phyloP scores from a whole-genome alignment of 2,888 invertebrate species.

The Heliothis peltigera region DNA sequence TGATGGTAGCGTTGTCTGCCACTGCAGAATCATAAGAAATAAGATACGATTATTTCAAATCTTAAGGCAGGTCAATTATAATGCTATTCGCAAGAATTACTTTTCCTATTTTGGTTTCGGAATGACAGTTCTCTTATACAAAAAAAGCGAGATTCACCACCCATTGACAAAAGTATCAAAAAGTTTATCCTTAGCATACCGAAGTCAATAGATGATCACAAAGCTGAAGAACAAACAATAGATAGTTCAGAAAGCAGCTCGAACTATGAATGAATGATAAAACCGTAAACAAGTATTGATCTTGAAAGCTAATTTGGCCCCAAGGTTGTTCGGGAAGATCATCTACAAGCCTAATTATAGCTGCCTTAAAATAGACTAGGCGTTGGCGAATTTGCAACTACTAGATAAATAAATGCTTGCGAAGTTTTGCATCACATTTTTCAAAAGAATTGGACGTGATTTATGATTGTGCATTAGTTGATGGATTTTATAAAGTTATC shows the following conservation, averaged over 20 bases:
- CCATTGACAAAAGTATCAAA: too few relatives aligned
- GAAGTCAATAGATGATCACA: not conserved
- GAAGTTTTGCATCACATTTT: constrained; percentile 22
- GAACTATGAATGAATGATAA: constrained; percentile 38
- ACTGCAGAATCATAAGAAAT: too few relatives aligned
- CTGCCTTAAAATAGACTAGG: constrained; percentile 53
- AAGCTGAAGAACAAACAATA: constrained; percentile 12
- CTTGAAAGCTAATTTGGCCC: constrained; percentile 57
- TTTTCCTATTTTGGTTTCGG: too few relatives aligned
- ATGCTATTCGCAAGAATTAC: too few relatives aligned
- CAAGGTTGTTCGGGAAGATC: constrained; percentile 61
- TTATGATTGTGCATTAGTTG: constrained; percentile 41
- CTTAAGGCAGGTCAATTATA: too few relatives aligned
- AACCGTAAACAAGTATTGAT: constrained; percentile 56
- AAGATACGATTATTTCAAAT: too few relatives aligned
- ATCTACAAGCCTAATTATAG: constrained; percentile 59
- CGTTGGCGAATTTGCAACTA: constrained; percentile 52
- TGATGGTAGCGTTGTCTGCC: too few relatives aligned
- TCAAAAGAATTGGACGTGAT: constrained; percentile 18
- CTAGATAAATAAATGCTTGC: constrained; percentile 30
- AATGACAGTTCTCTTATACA: too few relatives aligned
- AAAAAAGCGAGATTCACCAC: too few relatives aligned
- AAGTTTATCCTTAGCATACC: not conserved
- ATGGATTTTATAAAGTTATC: constrained; percentile 32
- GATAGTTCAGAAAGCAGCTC: not conserved